phyloP scores from a whole-genome alignment of 2,888 invertebrate genomes.

The Brachyptera putata region DNA sequence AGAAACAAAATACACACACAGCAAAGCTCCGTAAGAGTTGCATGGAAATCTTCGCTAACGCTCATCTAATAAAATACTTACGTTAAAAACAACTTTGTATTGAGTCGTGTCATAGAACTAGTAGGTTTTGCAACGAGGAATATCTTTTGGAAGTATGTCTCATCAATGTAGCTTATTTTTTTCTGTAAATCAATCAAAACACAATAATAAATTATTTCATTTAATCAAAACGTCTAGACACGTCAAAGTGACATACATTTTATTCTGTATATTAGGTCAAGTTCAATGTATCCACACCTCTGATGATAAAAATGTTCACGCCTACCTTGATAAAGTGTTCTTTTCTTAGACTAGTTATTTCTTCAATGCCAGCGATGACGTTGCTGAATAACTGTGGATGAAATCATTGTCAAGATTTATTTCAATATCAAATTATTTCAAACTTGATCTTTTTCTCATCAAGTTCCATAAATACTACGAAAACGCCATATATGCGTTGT shows the following conservation, averaged over 20 bases:
- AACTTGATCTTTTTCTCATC: no score
- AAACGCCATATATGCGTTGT: no score
- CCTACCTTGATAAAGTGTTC: slow-evolving; percentile 46
- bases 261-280: no score
- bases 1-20: no score
- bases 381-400: slow-evolving; percentile 47
- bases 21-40: no score
- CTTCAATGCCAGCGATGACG: slow-evolving; percentile 57
- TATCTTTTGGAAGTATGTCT: slow-evolving; percentile 47
- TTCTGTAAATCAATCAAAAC: slow-evolving; percentile 30
- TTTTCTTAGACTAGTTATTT: slow-evolving; percentile 51
- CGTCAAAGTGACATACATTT: neutral
- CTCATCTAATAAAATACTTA: no score
- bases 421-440: neutral
- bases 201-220: no score
- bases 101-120: slow-evolving; percentile 30
- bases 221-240: no score
- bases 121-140: slow-evolving; percentile 41
- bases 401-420: slow-evolving; percentile 1
- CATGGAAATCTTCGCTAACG: no score
- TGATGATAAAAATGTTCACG: no score
- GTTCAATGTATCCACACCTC: no score
- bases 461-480: no score
- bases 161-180: slow-evolving; percentile 51
- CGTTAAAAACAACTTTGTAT: slow-evolving; percentile 34